A percentile compares a stretch with the other conserved stretches of the same genome.
phyloP scores from a whole-genome alignment of 2,113 vertebrate genomes.

The Oryzias celebensis region DNA sequence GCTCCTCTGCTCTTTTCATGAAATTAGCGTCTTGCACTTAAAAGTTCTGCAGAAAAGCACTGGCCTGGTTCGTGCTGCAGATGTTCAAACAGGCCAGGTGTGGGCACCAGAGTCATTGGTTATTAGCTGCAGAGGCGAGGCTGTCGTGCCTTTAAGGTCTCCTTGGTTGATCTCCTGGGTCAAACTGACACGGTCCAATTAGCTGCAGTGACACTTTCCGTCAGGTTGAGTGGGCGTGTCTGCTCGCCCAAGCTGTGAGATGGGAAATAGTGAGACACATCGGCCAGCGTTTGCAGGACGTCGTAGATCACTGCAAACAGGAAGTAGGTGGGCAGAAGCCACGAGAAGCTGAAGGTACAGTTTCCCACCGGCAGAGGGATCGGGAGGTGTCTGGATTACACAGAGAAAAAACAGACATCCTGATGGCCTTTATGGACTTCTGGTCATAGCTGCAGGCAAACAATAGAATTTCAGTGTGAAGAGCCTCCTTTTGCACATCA shows the following conservation, averaged over 20 bases:
- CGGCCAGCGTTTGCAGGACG: slow-evolving; percentile 58
- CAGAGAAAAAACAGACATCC: background rate
- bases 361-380: slow-evolving; percentile 61
- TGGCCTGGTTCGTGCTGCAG: too few relatives aligned
- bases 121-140: too few relatives aligned
- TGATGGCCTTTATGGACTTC: too few relatives aligned
- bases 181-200: slow-evolving; percentile 42
- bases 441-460: too few relatives aligned
- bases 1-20: too few relatives aligned
- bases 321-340: slow-evolving; percentile 76
- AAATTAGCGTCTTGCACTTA: too few relatives aligned
- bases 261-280: slow-evolving; percentile 49
- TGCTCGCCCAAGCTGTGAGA: slow-evolving; percentile 25
- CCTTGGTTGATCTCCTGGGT: background rate
- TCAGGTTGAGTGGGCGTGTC: slow-evolving; percentile 18
- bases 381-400: slow-evolving; percentile 51
- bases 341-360: slow-evolving; percentile 67
- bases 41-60: too few relatives aligned
- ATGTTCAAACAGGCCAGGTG: too few relatives aligned
- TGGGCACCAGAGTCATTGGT: too few relatives aligned
- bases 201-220: slow-evolving; percentile 2
- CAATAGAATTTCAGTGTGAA: too few relatives aligned
- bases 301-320: slow-evolving; percentile 76
- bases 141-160: too few relatives aligned
- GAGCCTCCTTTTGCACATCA: too few relatives aligned